These are phyloP conservation scores for Heliconius aoede DNA, from an alignment of 2,888 invertebrate genomes.

Conservation along the genomic window DNA sequence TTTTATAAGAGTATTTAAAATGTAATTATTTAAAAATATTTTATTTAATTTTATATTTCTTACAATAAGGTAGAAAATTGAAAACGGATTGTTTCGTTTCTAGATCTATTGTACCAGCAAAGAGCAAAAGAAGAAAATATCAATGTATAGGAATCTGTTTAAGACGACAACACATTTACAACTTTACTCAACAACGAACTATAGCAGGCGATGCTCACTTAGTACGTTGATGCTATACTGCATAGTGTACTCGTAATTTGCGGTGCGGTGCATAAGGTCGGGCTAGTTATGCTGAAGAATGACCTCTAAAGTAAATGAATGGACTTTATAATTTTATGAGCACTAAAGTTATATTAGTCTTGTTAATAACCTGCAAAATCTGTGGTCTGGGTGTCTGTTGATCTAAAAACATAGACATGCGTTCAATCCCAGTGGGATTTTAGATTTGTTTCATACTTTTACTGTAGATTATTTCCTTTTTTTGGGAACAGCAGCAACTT, in stretches of 20 bases:
- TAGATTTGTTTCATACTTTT: too few relatives aligned
- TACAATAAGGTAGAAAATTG: too few relatives aligned
- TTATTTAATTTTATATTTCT: too few relatives aligned
- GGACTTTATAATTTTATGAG: constrained; percentile 1
- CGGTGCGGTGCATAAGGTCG: constrained; percentile 4
- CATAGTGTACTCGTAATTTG: background rate
- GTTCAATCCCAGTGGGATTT: too few relatives aligned
- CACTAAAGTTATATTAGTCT: background rate
- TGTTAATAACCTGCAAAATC: background rate
- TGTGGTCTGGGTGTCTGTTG: background rate
- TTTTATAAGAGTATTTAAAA: too few relatives aligned
- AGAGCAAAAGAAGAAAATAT: too few relatives aligned
- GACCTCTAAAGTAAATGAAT: constrained; percentile 2
- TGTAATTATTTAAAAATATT: too few relatives aligned
- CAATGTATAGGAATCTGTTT: too few relatives aligned
- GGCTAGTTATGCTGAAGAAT: constrained; percentile 8
- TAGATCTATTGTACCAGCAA: too few relatives aligned
- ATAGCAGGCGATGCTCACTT: background rate
- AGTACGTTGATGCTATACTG: background rate
- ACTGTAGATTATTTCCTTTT: background rate
- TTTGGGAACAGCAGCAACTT: background rate
- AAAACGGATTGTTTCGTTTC: too few relatives aligned
- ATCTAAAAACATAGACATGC: background rate
- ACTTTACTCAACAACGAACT: background rate
- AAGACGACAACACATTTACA: background rate